A percentile compares a stretch with the other conserved stretches of the same genome.
phyloP scores from a whole-genome alignment of 2,888 invertebrate species.

The Parelbella ahira region DNA sequence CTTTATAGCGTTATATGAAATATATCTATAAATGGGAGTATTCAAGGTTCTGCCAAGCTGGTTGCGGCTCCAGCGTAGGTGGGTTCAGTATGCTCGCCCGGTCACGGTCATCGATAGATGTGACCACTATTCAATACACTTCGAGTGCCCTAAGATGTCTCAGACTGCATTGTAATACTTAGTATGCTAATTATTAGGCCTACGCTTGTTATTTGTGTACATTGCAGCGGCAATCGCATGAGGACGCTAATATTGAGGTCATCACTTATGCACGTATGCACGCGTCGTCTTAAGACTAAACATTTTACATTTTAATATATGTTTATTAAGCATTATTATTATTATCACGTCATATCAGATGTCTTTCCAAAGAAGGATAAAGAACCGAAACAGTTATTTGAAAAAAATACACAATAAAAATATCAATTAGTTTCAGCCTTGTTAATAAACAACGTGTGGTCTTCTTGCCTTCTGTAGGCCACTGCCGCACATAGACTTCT shows the following conservation, averaged over 20 bases:
- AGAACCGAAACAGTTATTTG: no score
- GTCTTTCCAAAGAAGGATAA: no score
- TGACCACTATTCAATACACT: conserved; percentile 32
- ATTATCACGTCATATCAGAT: no score
- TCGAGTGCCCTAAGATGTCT: conserved; percentile 9
- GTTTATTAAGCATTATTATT: no score
- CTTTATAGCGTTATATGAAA: conserved; percentile 11
- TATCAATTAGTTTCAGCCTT: no score
- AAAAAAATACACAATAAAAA: no score
- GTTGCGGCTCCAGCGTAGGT: conserved; percentile 51
- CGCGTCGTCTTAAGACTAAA: no score
- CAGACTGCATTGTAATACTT: conserved; percentile 6
- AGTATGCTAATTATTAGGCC: conserved; percentile 22
- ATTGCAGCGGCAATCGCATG: conserved; percentile 21
- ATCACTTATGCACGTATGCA: conserved; percentile 13
- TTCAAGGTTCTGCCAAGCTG: conserved; percentile 42
- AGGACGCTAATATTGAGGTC: conserved; percentile 22
- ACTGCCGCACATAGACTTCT: no score
- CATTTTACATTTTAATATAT: no score
- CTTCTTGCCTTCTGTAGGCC: no score
- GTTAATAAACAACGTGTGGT: no score
- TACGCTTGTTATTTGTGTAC: conserved; percentile 22
- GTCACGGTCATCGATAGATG: conserved; percentile 41
- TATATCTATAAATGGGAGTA: conserved; percentile 16
- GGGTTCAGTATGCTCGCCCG: conserved; percentile 47